Evolutionary conservation across 2,888 invertebrate genomes (phyloP).

Genomic region (Eudasyphora cyanicolor): DNA sequence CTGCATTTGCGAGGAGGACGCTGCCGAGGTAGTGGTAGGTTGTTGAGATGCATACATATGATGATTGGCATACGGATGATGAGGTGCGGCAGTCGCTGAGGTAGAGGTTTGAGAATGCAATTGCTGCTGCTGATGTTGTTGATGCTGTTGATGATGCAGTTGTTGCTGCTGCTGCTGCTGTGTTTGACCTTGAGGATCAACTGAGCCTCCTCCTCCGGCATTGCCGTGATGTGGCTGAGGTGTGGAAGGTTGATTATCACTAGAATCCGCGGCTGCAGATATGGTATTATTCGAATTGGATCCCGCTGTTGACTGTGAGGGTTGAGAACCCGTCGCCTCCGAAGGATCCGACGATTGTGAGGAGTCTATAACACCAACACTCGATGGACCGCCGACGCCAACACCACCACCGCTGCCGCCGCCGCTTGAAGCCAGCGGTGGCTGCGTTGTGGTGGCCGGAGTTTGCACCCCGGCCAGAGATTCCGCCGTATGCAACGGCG

Average conservation of each 20-base stretch:
- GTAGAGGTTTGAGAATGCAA: constrained; percentile 45
- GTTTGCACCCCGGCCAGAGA: constrained; percentile 60
- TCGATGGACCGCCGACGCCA: constrained; percentile 54
- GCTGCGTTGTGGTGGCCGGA: constrained; percentile 34
- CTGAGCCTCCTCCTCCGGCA: constrained; percentile 52
- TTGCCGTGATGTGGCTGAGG: constrained; percentile 74
- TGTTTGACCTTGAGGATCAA: constrained; percentile 82
- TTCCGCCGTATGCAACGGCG: constrained; percentile 77
- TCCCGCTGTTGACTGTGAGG: constrained; percentile 55
- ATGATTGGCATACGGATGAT: constrained; percentile 45
- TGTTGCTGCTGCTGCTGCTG: constrained; percentile 82
- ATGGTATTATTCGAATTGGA: constrained; percentile 79
- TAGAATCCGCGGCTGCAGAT: constrained; percentile 88
- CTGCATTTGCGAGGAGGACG: constrained; percentile 35
- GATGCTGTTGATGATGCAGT: constrained; percentile 72
- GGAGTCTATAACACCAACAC: constrained; percentile 42
- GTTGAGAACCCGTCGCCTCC: constrained; percentile 5
- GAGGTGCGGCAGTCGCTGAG: constrained; percentile 7
- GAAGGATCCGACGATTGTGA: constrained; percentile 30
- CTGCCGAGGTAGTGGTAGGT: constrained; percentile 80
- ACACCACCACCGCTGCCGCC: constrained; percentile 61
- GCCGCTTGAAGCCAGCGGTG: neutral
- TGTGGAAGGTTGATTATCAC: constrained; percentile 82
- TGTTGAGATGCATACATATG: constrained; percentile 48
- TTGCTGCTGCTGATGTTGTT: constrained; percentile 76